Evolutionary conservation across 2,888 invertebrate genomes (phyloP), one percentile per base, ranked within the genome.

Genomic region (Meteorus cinctellus): DNA sequence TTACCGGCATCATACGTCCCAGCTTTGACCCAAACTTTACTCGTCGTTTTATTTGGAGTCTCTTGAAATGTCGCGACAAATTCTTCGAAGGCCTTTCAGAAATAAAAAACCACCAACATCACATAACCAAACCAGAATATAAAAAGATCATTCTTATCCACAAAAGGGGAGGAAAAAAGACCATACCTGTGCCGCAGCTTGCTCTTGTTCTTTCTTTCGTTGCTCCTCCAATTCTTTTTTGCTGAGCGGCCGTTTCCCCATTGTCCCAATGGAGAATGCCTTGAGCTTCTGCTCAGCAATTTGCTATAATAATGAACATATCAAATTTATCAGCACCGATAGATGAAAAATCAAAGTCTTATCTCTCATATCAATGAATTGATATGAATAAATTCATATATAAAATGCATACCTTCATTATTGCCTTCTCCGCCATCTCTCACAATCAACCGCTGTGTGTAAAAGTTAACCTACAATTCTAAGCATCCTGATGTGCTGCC

Each of bases 31-130:
- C 99, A 99, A 62, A 98, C 95, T 91, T 98, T 98, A 67, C 92
- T 92, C 4, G 95, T 93, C 19, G 95, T 94, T 83, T 93, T 92
- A 72, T 93, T 93, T 0, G 96, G 95, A 0, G 94, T 93, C 83
- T 97, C 97, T 92, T 97, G 97, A 90, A 99, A 99, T 8, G 98
- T 97, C 82, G 97, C 97, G 62, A 98, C 97, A 92, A 98, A 99
- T 89, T 98, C 98, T 92, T 98, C 96, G 90, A 97, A 98, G 0
- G 96, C 98, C 95, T 95, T 71, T 88, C 12, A 12, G 48, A 60
- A 12, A 24, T 8, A 60, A 60, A 67, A 60, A 77, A 76, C 67
- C 75, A 66, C 66, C 51, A 73, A 31, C n/a, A 65, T 69, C 36
- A 24, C 62, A 62, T 65, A 63, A 79, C 65, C 76, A 68, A 74